These are phyloP conservation scores for Protobothrops mucrosquamatus DNA, from an alignment of 2,113 vertebrate species.

Conservation along the genomic window DNA sequence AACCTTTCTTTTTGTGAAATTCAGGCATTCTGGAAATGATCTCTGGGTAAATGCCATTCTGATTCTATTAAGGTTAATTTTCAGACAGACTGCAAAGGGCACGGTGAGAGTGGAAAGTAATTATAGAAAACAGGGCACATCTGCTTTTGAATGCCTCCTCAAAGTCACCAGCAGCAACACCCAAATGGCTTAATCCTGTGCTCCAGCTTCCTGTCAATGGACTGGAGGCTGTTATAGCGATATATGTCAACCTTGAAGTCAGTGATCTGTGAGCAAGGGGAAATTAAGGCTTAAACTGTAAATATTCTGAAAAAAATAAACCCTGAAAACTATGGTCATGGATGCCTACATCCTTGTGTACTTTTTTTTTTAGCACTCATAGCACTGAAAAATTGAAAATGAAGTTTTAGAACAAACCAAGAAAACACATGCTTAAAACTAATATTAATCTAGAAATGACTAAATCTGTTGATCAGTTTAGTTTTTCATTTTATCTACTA, in stretches of 20 bases:
- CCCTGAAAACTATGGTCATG: slow-evolving; percentile 1
- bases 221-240: slow-evolving; percentile 31
- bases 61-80: slow-evolving; percentile 63
- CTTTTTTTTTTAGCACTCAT: not conserved
- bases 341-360: not conserved
- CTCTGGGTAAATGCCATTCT: slow-evolving; percentile 39
- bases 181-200: slow-evolving; percentile 40
- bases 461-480: not conserved
- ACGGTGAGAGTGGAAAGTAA: slow-evolving; percentile 58
- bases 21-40: slow-evolving; percentile 36
- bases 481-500: not conserved
- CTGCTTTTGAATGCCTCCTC: slow-evolving; percentile 50
- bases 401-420: not conserved
- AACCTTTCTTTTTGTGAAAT: slow-evolving; percentile 57
- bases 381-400: not conserved
- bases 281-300: slow-evolving; percentile 48
- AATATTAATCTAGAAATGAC: not conserved
- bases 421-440: not conserved
- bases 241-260: slow-evolving; percentile 37
- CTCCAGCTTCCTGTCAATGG: slow-evolving; percentile 22
- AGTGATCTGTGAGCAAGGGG: not conserved
- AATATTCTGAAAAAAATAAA: slow-evolving; percentile 35
- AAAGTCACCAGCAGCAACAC: slow-evolving; percentile 29
- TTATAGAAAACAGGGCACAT: slow-evolving; percentile 49
- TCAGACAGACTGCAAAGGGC: slow-evolving; percentile 58